Base-by-base conservation (phyloP, 2,113 vertebrate species). In the Perccottus glenii region DNA sequence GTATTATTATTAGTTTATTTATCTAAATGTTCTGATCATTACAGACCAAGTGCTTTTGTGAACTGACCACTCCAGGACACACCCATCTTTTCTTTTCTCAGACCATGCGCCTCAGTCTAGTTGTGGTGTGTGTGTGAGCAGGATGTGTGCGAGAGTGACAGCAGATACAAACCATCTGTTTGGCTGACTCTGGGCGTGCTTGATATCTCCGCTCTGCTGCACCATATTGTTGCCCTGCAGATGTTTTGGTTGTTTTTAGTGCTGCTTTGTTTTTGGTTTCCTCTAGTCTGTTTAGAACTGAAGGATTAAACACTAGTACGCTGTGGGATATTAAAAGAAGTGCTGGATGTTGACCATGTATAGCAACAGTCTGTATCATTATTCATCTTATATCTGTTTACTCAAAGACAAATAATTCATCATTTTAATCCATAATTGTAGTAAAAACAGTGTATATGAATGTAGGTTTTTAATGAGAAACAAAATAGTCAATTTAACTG, bases 161-260 rank as follows among this genome's bases (percentile, higher is more conserved):
- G 81, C 35, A 38, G 91, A 91, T 83, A 64, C 49, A 57, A 85
- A 80, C 80, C 90, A 92, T 89, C 89, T 91, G 90, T 83, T 81
- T 83, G 77, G 82, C 78, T 63, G 52, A 52, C 56, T 44, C 51
- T 66, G 69, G 60, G 71, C 79, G 80, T 84, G 77, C 60, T 74
- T 75, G 77, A 72, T 46, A 19, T 76, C 51, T 11, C 48, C 77
- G 56, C 56, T 68, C 75, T 38, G 79, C 50, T 38, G 52, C 71
- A 73, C 60, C 38, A 43, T 33, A 47, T 71, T 14, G 70, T 70
- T 64, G 75, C 67, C 60, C 80, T 64, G 73, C 86, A 90, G 88
- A 91, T 89, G 84, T 91, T 88, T 89, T 82, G 78, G 76, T 83
- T 90, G 87, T 87, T 87, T 84, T 85, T 75, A 83, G 71, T 27